A percentile compares a stretch with the other conserved stretches of the same genome.
These are phyloP conservation scores for Microlaimidae sp. DNA, from an alignment of 2,888 invertebrate genomes.

Conservation along the genomic window DNA sequence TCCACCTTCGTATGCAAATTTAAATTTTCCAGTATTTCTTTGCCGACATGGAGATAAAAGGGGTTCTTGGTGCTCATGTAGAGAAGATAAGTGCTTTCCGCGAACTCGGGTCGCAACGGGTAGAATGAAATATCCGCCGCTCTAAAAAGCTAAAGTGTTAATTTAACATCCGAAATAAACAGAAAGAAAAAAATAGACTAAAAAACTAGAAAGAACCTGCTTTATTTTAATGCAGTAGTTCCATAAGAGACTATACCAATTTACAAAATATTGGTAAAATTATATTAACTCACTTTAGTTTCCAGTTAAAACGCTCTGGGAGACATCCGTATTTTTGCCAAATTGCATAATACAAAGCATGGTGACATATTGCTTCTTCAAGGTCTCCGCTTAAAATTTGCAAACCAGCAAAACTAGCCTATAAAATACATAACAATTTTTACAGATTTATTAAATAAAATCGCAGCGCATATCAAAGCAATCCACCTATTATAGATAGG, in stretches of 20 bases:
- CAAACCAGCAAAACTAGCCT: constrained; percentile 37
- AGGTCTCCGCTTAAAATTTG: constrained; percentile 47
- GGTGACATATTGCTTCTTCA: constrained; percentile 50
- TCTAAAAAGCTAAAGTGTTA: too few relatives aligned
- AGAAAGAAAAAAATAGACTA: constrained; percentile 4
- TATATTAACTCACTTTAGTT: constrained; percentile 28
- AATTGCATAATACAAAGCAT: constrained; percentile 48
- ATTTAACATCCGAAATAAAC: too few relatives aligned
- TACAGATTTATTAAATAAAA: constrained; percentile 21
- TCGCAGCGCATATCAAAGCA: background rate
- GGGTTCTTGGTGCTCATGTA: constrained; percentile 49
- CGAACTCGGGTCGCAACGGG: constrained; percentile 49
- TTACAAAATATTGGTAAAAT: too few relatives aligned
- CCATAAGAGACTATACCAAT: background rate
- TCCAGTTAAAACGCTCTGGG: constrained; percentile 44
- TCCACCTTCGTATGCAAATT: constrained; percentile 30
- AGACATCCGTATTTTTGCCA: constrained; percentile 47
- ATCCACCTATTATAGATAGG: background rate
- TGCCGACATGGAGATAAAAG: constrained; percentile 50
- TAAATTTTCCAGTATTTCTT: constrained; percentile 42
- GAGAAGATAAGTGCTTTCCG: constrained; percentile 49
- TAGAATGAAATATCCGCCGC: constrained; percentile 47
- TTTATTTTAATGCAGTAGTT: background rate
- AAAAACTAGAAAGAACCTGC: too few relatives aligned
- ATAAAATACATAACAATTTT: too few relatives aligned